phyloP scores from a whole-genome alignment of 2,888 invertebrate species.

The Malachius bipustulatus region DNA sequence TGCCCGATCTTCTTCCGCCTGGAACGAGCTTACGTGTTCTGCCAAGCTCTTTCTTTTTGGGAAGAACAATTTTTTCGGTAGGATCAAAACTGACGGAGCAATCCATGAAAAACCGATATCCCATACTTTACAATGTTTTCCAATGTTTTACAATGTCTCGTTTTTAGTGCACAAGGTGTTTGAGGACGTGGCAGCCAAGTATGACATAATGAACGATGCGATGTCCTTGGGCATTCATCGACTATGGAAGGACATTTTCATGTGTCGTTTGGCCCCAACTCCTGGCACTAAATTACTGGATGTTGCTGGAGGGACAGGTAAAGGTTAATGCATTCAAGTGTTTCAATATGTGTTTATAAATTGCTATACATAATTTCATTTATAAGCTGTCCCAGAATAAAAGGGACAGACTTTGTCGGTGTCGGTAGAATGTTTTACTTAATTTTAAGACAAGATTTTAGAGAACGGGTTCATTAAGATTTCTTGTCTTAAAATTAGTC shows the following conservation, averaged over 20 bases:
- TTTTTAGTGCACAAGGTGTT: slow-evolving; percentile 81
- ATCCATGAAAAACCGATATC: too few relatives aligned
- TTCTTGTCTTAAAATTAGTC: too few relatives aligned
- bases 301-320: slow-evolving; percentile 96
- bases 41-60: too few relatives aligned
- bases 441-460: too few relatives aligned
- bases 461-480: too few relatives aligned
- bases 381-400: too few relatives aligned
- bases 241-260: slow-evolving; percentile 92
- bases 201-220: slow-evolving; percentile 96
- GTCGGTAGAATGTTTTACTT: too few relatives aligned
- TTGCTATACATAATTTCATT: background rate
- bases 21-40: too few relatives aligned
- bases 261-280: slow-evolving; percentile 64
- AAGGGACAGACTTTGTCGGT: too few relatives aligned
- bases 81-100: too few relatives aligned
- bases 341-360: background rate
- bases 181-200: slow-evolving; percentile 83
- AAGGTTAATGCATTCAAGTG: background rate
- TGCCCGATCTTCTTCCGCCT: too few relatives aligned
- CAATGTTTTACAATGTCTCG: background rate
- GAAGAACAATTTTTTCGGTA: too few relatives aligned
- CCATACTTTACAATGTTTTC: background rate
- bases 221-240: slow-evolving; percentile 95
- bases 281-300: slow-evolving; percentile 72